phyloP scores from a whole-genome alignment of 2,797 vertebrate genomes.

The Epinephelus awoara region DNA sequence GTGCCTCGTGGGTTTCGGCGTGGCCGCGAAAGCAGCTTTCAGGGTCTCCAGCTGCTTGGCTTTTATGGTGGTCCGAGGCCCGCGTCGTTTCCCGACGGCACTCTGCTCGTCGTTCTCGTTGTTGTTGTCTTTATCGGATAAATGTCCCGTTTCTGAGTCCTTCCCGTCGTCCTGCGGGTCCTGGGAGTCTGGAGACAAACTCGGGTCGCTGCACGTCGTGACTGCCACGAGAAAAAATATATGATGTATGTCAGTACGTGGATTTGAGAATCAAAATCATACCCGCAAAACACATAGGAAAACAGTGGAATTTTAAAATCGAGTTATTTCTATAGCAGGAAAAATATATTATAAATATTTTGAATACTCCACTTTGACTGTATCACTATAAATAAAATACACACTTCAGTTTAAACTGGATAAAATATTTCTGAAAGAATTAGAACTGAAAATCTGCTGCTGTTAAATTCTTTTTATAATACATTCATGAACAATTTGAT shows the following conservation, averaged over 20 bases:
- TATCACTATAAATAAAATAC: neutral
- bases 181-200: conserved; percentile 97
- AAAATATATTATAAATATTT: neutral
- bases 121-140: conserved; percentile 94
- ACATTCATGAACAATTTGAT: neutral
- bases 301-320: neutral
- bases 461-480: neutral
- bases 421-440: too few species aligned
- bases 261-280: neutral
- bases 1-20: conserved; percentile 95
- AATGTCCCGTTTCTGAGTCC: conserved; percentile 93
- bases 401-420: neutral
- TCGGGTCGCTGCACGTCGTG: conserved; percentile 96
- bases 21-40: conserved; percentile 94
- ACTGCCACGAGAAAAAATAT: conserved; percentile 79
- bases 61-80: conserved; percentile 97
- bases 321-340: neutral
- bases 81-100: conserved; percentile 92
- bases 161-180: conserved; percentile 96
- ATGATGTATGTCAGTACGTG: neutral
- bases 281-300: neutral
- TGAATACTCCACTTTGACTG: neutral
- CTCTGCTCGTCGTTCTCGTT: conserved; percentile 96
- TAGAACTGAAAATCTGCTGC: neutral
- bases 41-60: conserved; percentile 97